phyloP scores from a whole-genome alignment of 2,888 invertebrate genomes.

The Temnothorax ravouxi region DNA sequence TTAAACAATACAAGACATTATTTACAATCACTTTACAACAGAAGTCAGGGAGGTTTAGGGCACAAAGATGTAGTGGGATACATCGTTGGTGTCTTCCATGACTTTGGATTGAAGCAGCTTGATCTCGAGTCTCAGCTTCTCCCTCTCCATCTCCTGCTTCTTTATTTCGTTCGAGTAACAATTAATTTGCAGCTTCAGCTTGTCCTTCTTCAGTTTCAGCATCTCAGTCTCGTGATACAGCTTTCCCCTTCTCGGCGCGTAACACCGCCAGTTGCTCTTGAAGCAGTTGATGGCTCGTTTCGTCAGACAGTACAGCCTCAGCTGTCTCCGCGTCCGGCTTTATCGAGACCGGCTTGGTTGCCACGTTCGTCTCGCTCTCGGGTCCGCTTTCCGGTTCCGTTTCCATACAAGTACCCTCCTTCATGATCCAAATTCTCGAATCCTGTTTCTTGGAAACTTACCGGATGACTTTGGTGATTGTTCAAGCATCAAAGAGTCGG shows the following conservation, averaged over 20 bases:
- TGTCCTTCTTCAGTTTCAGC: slow-evolving; percentile 84
- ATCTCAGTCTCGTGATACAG: slow-evolving; percentile 83
- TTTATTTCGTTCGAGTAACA: slow-evolving; percentile 80
- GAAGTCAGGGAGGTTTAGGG: slow-evolving; percentile 74
- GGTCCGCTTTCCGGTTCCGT: slow-evolving; percentile 77
- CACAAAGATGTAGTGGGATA: slow-evolving; percentile 84
- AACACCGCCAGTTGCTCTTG: slow-evolving; percentile 83
- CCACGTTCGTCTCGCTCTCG: slow-evolving; percentile 72
- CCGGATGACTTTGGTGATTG: slow-evolving; percentile 71
- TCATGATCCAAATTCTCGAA: slow-evolving; percentile 82
- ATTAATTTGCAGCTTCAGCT: slow-evolving; percentile 86
- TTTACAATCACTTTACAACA: slow-evolving; percentile 13
- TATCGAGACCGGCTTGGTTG: slow-evolving; percentile 39
- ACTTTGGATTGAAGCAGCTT: slow-evolving; percentile 83
- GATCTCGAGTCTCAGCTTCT: slow-evolving; percentile 83
- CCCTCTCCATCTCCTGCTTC: slow-evolving; percentile 83
- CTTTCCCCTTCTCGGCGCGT: slow-evolving; percentile 82
- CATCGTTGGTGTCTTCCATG: slow-evolving; percentile 82
- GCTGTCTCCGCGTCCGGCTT: slow-evolving; percentile 52
- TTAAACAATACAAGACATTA: slow-evolving; percentile 3
- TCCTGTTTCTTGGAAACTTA: slow-evolving; percentile 76
- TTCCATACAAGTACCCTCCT: slow-evolving; percentile 71
- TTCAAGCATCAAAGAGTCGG: slow-evolving; percentile 67
- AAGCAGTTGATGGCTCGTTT: slow-evolving; percentile 80
- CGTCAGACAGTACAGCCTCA: slow-evolving; percentile 80